A percentile compares a stretch with the other conserved stretches of the same genome.
phyloP scores from a whole-genome alignment of 2,888 invertebrate genomes.

The Neoaliturus tenellus region DNA sequence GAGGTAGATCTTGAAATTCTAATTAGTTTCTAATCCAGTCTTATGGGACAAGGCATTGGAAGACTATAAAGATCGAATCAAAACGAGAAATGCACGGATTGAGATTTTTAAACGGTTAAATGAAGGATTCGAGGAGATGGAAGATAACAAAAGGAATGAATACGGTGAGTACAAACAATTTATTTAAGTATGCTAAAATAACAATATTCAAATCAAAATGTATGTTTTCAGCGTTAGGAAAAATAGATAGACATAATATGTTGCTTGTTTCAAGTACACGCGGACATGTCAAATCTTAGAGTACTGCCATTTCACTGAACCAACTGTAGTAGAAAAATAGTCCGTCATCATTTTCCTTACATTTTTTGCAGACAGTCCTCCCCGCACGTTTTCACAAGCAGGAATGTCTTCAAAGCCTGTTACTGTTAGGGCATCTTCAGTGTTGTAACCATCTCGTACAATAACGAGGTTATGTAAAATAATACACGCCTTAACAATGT shows the following conservation, averaged over 20 bases:
- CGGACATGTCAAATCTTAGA: conserved; percentile 31
- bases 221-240: conserved; percentile 13
- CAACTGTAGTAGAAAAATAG: conserved; percentile 27
- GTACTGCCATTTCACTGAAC: conserved; percentile 29
- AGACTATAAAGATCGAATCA: conserved; percentile 40
- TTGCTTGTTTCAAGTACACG: conserved; percentile 14
- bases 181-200: conserved; percentile 25
- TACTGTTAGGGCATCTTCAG: conserved; percentile 42
- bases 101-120: conserved; percentile 45
- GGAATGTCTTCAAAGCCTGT: conserved; percentile 32
- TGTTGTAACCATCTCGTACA: conserved; percentile 35
- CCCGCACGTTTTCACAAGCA: neutral
- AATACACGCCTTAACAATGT: conserved; percentile 66
- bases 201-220: conserved; percentile 3
- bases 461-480: conserved; percentile 63
- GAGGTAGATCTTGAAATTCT: conserved; percentile 42
- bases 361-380: conserved; percentile 34
- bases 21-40: conserved; percentile 25
- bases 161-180: conserved; percentile 23
- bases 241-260: conserved; percentile 2
- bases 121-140: conserved; percentile 40
- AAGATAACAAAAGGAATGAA: conserved; percentile 19
- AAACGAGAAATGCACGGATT: conserved; percentile 44
- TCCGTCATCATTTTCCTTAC: conserved; percentile 39
- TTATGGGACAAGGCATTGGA: conserved; percentile 42